Percentiles rank a stretch among this genome's conserved stretches.
phyloP scores from a whole-genome alignment of 2,113 vertebrate species.

The Mohoua ochrocephala region DNA sequence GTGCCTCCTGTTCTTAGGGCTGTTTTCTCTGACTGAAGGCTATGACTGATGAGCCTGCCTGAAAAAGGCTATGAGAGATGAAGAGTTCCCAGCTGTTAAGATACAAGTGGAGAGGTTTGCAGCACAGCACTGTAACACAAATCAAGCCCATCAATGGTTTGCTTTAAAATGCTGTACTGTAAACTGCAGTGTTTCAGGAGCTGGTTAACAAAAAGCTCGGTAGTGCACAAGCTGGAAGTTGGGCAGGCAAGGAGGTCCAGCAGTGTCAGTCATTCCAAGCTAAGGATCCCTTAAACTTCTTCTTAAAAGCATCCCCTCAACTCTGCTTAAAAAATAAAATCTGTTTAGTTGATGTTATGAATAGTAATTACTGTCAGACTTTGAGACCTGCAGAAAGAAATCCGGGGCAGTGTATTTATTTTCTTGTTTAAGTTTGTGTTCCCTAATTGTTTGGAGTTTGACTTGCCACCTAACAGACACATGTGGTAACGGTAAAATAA shows the following conservation, averaged over 20 bases:
- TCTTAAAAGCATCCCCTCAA: neutral
- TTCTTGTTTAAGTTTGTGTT: neutral
- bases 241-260: neutral
- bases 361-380: neutral
- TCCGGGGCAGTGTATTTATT: neutral
- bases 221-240: neutral
- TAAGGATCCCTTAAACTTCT: neutral
- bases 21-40: neutral
- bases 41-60: neutral
- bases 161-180: conserved; percentile 5
- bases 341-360: neutral
- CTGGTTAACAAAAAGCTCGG: neutral
- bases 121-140: neutral
- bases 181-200: neutral
- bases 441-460: neutral
- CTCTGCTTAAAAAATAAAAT: neutral
- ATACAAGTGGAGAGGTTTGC: neutral
- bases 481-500: neutral
- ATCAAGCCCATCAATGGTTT: neutral
- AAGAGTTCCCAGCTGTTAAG: neutral
- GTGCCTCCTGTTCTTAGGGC: neutral
- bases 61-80: neutral
- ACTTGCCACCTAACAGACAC: neutral
- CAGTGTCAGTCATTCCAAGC: neutral
- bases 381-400: neutral